phyloP scores from a whole-genome alignment of 2,797 vertebrate genomes.

The Crax fasciolata region DNA sequence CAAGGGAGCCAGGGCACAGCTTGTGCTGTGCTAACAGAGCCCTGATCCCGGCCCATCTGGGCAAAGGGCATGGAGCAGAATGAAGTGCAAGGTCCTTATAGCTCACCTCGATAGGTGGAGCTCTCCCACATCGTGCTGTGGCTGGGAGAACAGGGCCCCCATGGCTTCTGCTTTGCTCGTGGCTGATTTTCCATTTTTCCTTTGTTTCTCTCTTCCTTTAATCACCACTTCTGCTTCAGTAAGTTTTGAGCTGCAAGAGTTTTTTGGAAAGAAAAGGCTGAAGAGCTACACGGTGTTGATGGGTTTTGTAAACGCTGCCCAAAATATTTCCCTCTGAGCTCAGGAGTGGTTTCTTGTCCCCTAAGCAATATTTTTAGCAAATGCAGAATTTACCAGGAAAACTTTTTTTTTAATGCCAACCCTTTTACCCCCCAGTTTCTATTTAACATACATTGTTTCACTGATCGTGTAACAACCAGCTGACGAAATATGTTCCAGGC shows the following conservation, averaged over 20 bases:
- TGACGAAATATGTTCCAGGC: background rate
- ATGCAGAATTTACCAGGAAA: no score
- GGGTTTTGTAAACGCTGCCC: background rate
- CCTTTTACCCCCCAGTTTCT: background rate
- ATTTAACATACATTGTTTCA: background rate
- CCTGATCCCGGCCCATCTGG: background rate
- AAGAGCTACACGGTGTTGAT: background rate
- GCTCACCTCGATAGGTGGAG: background rate
- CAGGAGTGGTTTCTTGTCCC: fast-evolving
- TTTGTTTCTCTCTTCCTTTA: background rate
- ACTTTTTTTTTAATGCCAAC: background rate
- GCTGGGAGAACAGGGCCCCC: background rate
- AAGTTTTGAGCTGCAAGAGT: background rate
- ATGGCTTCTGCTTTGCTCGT: background rate
- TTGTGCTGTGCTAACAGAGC: background rate
- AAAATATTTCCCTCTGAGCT: background rate
- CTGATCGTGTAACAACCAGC: no score
- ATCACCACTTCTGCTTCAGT: background rate
- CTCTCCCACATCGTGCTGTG: background rate
- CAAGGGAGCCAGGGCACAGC: background rate
- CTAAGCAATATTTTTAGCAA: background rate
- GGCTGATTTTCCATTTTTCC: no score
- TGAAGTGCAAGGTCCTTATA: background rate
- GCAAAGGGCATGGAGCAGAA: background rate
- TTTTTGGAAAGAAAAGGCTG: background rate